Conservation (phyloP, 2,888 invertebrate genomes). For the Mimachlamys varia region DNA sequence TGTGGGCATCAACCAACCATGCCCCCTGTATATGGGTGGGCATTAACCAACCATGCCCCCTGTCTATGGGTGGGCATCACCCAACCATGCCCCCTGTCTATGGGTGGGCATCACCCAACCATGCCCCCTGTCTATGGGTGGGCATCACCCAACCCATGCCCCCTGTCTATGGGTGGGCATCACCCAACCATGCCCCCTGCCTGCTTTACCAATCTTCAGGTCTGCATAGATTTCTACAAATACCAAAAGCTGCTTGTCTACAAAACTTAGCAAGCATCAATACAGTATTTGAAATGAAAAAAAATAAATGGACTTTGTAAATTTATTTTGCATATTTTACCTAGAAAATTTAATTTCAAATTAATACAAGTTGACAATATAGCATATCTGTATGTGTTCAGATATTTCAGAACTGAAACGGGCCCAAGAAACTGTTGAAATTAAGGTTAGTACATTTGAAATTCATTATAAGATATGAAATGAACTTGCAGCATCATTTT, state of each 20-base stretch:
- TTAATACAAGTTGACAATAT: not conserved
- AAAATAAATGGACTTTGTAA: not conserved
- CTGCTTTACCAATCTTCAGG: not conserved
- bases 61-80: too few species aligned
- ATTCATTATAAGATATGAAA: not conserved
- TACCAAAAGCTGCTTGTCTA: not conserved
- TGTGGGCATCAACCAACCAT: too few species aligned
- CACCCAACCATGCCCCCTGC: not conserved
- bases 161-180: too few species aligned
- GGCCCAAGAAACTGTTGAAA: not conserved
- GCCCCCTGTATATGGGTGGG: too few species aligned
- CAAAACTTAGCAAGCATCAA: constrained; percentile 1
- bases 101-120: too few species aligned
- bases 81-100: too few species aligned
- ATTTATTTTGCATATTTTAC: not conserved
- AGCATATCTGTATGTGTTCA: not conserved
- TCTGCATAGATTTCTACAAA: constrained; percentile 34
- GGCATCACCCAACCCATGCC: too few species aligned
- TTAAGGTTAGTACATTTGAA: too few species aligned
- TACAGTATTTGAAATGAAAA: not conserved
- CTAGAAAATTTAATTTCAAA: not conserved
- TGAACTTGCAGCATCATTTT: not conserved
- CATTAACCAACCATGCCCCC: too few species aligned
- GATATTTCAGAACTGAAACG: not conserved
- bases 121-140: too few species aligned